These are phyloP conservation scores for Zoanthus sansibaricus DNA, from an alignment of 92 coral and sea anemone genomes.

Conservation along the genomic window DNA sequence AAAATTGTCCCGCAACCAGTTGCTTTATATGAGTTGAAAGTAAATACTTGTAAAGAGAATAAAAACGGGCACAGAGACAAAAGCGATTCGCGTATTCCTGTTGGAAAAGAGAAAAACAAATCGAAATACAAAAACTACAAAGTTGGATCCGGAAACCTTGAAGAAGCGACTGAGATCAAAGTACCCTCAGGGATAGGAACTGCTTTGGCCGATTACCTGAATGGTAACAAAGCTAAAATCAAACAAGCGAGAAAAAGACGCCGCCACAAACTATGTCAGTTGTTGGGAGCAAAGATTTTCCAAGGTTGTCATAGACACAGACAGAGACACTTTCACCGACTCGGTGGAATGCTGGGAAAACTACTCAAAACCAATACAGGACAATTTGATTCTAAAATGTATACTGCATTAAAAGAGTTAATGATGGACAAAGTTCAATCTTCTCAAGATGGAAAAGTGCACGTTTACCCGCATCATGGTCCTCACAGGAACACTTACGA, in stretches of 20 bases:
- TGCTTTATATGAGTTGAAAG: constrained; percentile 28
- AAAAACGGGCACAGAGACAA: constrained; percentile 6
- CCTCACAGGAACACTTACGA: constrained; percentile 66
- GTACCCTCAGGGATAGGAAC: constrained; percentile 28
- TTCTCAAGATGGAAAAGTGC: constrained; percentile 78
- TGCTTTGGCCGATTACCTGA: constrained; percentile 32
- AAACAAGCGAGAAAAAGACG: constrained; percentile 2
- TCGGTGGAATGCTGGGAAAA: constrained; percentile 11
- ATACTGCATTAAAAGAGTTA: constrained; percentile 49
- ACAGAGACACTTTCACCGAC: constrained; percentile 15
- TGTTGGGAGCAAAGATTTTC: constrained; percentile 14
- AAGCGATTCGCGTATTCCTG: constrained; percentile 8
- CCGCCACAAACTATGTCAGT: constrained; percentile 19
- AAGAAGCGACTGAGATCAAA: constrained; percentile 21
- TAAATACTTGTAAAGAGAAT: constrained; percentile 19
- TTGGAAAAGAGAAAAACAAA: constrained; percentile 43
- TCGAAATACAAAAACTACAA: constrained; percentile 28
- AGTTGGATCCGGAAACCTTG: constrained; percentile 16
- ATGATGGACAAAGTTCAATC: constrained; percentile 72
- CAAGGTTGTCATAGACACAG: constrained; percentile 24
- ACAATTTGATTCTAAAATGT: constrained; percentile 28
- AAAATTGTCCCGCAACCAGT: constrained; percentile 4
- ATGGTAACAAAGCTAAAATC: not conserved
- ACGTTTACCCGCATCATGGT: constrained; percentile 68
- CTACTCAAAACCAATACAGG: constrained; percentile 37